These are phyloP conservation scores for Scylla paramamosain DNA, from an alignment of 1,140 invertebrate species.

Conservation along the genomic window DNA sequence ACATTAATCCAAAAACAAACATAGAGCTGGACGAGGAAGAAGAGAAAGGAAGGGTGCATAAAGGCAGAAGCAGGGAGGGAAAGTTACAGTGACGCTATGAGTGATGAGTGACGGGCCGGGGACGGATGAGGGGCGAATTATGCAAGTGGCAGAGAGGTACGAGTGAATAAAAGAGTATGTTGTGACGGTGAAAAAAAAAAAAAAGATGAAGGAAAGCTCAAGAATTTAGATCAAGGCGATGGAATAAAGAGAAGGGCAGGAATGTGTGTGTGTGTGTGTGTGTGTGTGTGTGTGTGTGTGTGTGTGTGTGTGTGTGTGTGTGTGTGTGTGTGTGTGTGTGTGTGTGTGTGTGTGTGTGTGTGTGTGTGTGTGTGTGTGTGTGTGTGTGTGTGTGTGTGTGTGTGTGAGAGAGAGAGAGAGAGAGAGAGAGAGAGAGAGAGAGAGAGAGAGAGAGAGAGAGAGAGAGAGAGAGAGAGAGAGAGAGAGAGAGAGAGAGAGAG, in stretches of 20 bases:
- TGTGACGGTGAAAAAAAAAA: too few species aligned
- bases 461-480: background rate
- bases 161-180: too few species aligned
- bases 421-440: background rate
- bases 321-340: too few species aligned
- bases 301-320: too few species aligned
- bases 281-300: too few species aligned
- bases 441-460: background rate
- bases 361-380: too few species aligned
- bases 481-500: background rate
- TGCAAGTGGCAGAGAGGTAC: background rate
- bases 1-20: slow-evolving; percentile 46
- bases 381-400: too few species aligned
- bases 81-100: too few species aligned
- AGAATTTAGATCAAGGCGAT: background rate
- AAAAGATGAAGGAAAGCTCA: background rate
- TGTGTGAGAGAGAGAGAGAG: background rate
- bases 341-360: too few species aligned
- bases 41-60: background rate
- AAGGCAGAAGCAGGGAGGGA: background rate
- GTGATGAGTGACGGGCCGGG: background rate
- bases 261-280: too few species aligned
- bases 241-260: background rate
- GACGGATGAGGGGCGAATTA: background rate
- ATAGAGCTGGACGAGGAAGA: background rate